A percentile compares a stretch with the other conserved stretches of the same genome.
Conservation (phyloP, 2,797 vertebrate species). For the Pitangus sulphuratus region DNA sequence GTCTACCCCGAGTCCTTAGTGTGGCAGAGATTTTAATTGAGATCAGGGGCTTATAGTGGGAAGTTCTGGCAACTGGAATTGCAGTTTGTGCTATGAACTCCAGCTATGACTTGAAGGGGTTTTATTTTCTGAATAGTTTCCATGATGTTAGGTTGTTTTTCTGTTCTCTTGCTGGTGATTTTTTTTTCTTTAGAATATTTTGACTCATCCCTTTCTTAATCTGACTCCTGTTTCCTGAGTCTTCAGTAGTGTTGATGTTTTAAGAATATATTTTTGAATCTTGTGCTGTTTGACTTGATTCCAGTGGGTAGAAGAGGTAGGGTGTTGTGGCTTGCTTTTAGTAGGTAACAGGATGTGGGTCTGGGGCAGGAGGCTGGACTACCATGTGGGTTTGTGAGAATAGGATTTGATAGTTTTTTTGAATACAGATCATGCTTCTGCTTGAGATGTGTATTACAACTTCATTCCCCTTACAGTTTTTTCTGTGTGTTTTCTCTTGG, state of each 20-base stretch:
- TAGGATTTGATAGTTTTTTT: background rate
- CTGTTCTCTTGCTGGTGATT: background rate
- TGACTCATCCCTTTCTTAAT: slow-evolving; percentile 56
- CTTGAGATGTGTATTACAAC: background rate
- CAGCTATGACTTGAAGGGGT: slow-evolving; percentile 36
- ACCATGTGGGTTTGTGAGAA: background rate
- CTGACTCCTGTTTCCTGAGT: slow-evolving; percentile 18
- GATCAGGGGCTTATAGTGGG: background rate
- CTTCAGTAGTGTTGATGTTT: slow-evolving; percentile 1
- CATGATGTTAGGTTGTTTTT: slow-evolving; percentile 46
- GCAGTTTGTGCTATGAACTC: background rate
- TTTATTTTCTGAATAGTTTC: slow-evolving; percentile 56
- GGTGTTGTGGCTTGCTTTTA: slow-evolving; percentile 36
- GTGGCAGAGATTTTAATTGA: background rate
- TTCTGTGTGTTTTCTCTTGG: background rate
- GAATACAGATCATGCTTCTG: background rate
- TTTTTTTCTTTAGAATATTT: slow-evolving; percentile 4
- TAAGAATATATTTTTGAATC: slow-evolving; percentile 48
- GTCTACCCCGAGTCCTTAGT: background rate
- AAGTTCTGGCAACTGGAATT: background rate
- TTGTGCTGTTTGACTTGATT: slow-evolving; percentile 23
- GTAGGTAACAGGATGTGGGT: slow-evolving; percentile 59
- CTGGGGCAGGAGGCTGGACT: background rate
- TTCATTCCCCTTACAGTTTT: background rate
- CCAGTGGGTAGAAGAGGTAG: background rate